Base-by-base conservation (phyloP, 2,888 invertebrate species). In the Mechanitis messenoides region DNA sequence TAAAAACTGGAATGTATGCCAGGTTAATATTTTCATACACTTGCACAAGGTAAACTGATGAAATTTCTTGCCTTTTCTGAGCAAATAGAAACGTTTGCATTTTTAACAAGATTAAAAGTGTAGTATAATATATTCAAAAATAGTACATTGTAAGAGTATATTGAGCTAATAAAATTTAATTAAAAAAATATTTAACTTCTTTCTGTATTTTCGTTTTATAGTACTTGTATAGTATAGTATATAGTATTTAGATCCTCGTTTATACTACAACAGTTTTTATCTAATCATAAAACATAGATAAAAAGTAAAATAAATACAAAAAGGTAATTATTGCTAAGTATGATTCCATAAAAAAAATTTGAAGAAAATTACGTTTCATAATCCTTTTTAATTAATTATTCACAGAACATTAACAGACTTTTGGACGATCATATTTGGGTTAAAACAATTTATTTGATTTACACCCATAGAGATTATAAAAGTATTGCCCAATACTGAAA, bases 371-470 rank as follows among this genome's bases (percentile, higher is more conserved):
- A 42, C 9, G 9, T 42, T 42, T 42, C 42, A 42, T 9, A 9
- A 9, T 42, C 42, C 1, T 42, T 42, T 11, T 42, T 5, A 42
- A 42, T 42, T 42, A 42, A 35, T 38, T 31, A 53, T 46, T 53
- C 6, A 47, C 59, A 59, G 42, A 33, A 33, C 31, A 7, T 31
- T 38, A 45, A 59, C 53, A 62, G 56, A 53, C 53, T 56, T 53
- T 6, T 12, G 31, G 33, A n/a, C 38, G 53, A 59, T 38, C 62
- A 56, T 62, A 35, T 59, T 46, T 59, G 46, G 54, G 53, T 62
- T 38, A 56, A 59, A 59, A 59, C 59, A 56, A 62, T 62, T 62
- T 62, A 56, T 28, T 53, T 12, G 61, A 62, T 56, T 62, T 62
- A 59, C 59, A 56, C 33, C 59, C 56, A 46, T 56, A 38, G 54